These are phyloP conservation scores for Tiphia femorata DNA, from an alignment of 2,888 invertebrate genomes.

Conservation along the genomic window DNA sequence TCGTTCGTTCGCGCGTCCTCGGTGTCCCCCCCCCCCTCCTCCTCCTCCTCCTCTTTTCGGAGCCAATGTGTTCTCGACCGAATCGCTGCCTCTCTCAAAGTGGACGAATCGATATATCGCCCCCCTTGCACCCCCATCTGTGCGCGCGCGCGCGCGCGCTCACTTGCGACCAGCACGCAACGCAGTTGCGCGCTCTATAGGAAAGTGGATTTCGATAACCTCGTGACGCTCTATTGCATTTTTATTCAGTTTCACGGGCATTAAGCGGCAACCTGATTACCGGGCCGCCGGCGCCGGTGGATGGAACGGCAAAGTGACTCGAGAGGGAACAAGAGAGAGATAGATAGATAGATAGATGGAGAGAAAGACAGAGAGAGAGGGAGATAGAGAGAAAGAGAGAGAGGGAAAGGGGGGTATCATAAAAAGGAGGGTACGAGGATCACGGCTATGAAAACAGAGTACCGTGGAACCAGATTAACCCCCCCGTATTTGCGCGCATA, in stretches of 20 bases:
- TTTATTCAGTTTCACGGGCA: slow-evolving; percentile 58
- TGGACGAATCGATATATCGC: slow-evolving; percentile 48
- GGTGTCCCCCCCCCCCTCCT: background rate
- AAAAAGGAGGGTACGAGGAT: slow-evolving; percentile 17
- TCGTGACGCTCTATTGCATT: slow-evolving; percentile 55
- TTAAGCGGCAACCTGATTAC: slow-evolving; percentile 55
- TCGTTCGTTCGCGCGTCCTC: background rate
- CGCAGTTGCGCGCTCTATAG: slow-evolving; percentile 34
- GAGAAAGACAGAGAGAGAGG: too few relatives aligned
- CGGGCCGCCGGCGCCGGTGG: slow-evolving; percentile 34
- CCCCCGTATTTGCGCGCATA: too few relatives aligned
- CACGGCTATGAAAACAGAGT: slow-evolving; percentile 36
- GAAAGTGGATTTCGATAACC: slow-evolving; percentile 60
- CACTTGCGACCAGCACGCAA: slow-evolving; percentile 39
- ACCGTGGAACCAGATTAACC: slow-evolving; percentile 31
- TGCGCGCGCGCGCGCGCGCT: slow-evolving; percentile 26
- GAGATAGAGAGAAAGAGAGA: slow-evolving; percentile 4
- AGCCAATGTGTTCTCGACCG: slow-evolving; percentile 35
- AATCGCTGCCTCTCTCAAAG: slow-evolving; percentile 32
- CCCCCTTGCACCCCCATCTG: too few relatives aligned
- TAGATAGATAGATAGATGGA: slow-evolving; percentile 3
- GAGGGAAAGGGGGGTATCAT: slow-evolving; percentile 3
- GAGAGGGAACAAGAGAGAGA: slow-evolving; percentile 4
- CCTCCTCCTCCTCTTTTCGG: background rate
- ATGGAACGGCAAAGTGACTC: slow-evolving; percentile 43